These are phyloP conservation scores for Scaptomyza graminum DNA, from an alignment of 1,140 invertebrate genomes.

Conservation along the genomic window DNA sequence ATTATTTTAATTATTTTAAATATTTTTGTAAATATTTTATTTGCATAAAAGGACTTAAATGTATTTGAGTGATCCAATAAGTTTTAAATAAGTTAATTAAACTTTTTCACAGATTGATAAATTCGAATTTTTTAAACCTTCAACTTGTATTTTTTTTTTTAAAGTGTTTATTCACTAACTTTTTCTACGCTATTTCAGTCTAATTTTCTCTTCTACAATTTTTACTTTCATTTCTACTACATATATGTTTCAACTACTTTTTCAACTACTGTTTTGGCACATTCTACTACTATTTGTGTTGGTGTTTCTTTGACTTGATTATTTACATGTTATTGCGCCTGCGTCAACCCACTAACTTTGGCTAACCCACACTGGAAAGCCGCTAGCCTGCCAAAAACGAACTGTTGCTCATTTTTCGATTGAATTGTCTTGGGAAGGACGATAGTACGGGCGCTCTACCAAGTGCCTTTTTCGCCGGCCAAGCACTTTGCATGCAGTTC, in stretches of 20 bases:
- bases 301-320: slow-evolving; percentile 9
- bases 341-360: slow-evolving; percentile 18
- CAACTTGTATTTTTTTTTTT: too few species aligned
- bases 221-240: too few species aligned
- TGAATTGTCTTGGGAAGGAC: neutral
- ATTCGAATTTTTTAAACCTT: too few species aligned
- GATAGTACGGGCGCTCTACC: neutral
- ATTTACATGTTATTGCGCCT: slow-evolving; percentile 30
- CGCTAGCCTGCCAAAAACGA: slow-evolving; percentile 51
- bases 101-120: too few species aligned
- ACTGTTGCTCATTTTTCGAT: slow-evolving; percentile 65
- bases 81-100: too few species aligned
- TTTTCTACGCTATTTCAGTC: too few species aligned
- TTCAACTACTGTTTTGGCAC: neutral
- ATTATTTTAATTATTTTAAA: too few species aligned
- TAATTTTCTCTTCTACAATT: too few species aligned
- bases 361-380: slow-evolving; percentile 43
- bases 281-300: neutral
- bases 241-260: neutral
- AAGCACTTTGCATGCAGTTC: slow-evolving; percentile 61
- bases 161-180: too few species aligned
- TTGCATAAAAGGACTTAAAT: too few species aligned
- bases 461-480: neutral
- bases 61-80: too few species aligned
- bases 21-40: too few species aligned